Base-by-base conservation (phyloP, 2,797 vertebrate genomes). In the Siniperca obscura region DNA sequence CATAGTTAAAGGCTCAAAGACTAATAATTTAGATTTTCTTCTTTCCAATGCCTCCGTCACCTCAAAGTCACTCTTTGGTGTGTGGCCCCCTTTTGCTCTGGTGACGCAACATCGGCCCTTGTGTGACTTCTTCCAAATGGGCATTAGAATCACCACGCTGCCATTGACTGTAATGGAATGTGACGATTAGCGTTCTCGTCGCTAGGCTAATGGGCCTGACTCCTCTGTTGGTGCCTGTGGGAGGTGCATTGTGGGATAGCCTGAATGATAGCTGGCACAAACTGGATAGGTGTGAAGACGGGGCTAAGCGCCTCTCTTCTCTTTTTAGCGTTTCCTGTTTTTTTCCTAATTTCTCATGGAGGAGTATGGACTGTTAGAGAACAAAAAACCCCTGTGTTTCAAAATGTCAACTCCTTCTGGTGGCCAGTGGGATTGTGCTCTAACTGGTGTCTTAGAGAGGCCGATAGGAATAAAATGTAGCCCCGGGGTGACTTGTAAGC, bases 151-250 rank as follows among this genome's bases (percentile, higher is more conserved):
- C 96, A 95, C 82, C 89, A 53, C 30, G 56, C 77, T 60, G 79
- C 95, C 95, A 96, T 96, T 95, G 96, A 96, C 96, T 96, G 93
- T 96, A 96, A 95, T 93, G 96, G 96, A 97, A 97, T 95, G 95
- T 95, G 95, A 95, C 95, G 92, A 96, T 96, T 94, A 90, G 92
- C 87, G 88, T 95, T 94, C 95, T 95, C 93, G 95, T 96, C 93
- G 95, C 94, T 92, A 91, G 74, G 95, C 94, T 96, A 96, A 97
- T 97, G 96, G 94, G 94, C 90, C 94, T 92, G 95, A 94, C 95
- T 96, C 93, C 93, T 85, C 64, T 81, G 89, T 76, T 84, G 88
- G 91, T 92, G 91, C 91, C 90, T 80, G 17, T 87, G 42, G 83
- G 79, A 87, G 80, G 70, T 59, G 78, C 82, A 83, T 83, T 83